These are phyloP conservation scores for Streptopelia turtur DNA, from an alignment of 2,797 vertebrate species.

Conservation along the genomic window DNA sequence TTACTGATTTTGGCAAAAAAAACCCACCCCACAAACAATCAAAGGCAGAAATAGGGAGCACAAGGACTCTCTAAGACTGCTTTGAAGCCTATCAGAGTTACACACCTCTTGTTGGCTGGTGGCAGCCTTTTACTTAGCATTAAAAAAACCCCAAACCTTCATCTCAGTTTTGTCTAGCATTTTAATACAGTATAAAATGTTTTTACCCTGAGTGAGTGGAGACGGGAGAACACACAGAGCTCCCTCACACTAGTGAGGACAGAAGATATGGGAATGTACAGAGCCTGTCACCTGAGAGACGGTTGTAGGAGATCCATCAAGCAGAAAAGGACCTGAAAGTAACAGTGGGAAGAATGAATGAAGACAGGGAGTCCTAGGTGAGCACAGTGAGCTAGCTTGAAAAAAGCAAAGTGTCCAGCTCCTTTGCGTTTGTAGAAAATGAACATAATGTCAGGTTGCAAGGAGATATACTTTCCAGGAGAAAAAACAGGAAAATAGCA, in stretches of 20 bases:
- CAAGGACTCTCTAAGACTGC: not conserved
- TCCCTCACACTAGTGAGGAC: not conserved
- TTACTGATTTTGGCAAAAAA: not conserved
- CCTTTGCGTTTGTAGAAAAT: too few relatives aligned
- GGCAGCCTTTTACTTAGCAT: not conserved
- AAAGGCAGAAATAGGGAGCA: not conserved
- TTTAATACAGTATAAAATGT: not conserved
- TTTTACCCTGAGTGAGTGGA: not conserved
- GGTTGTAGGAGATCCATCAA: not conserved
- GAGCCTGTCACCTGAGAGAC: not conserved
- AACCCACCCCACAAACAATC: accelerated
- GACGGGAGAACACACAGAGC: not conserved
- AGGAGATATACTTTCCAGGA: too few relatives aligned
- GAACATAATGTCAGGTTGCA: too few relatives aligned
- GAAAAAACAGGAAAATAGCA: too few relatives aligned
- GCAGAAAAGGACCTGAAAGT: not conserved
- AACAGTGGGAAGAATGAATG: not conserved
- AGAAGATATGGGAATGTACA: not conserved
- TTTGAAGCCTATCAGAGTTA: not conserved
- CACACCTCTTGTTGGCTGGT: not conserved
- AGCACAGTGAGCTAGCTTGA: not conserved
- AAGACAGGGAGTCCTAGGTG: not conserved
- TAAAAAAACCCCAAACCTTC: not conserved
- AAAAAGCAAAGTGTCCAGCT: too few relatives aligned
- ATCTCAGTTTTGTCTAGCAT: not conserved